A percentile compares a stretch with the other conserved stretches of the same genome.
Conservation (phyloP, 2,888 invertebrate species). For the Eustalomyia histrio region DNA sequence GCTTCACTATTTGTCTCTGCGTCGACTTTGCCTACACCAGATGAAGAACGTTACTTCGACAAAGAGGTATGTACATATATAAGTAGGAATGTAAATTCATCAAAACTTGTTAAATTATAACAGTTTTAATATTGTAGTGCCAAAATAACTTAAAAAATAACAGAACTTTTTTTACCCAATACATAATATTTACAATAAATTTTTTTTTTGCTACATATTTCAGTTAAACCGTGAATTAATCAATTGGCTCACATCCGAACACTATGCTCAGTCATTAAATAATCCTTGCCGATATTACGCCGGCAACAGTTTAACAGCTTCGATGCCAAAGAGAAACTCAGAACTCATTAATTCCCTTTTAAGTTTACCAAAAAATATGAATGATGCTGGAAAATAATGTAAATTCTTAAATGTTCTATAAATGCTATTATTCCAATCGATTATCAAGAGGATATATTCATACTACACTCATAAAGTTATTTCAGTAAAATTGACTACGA, state of each 20-base stretch:
- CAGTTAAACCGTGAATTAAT: conserved; percentile 74
- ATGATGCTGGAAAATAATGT: conserved; percentile 85
- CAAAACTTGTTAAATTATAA: neutral
- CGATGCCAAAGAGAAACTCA: conserved; percentile 83
- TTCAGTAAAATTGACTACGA: too few relatives aligned
- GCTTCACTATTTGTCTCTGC: conserved; percentile 46
- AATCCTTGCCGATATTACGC: conserved; percentile 72
- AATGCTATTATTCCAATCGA: conserved; percentile 2
- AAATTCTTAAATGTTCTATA: neutral
- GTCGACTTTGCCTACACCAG: conserved; percentile 72
- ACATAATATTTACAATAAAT: too few relatives aligned
- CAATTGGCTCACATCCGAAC: conserved; percentile 74
- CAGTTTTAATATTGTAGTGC: too few relatives aligned
- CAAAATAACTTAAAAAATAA: too few relatives aligned
- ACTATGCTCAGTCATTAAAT: conserved; percentile 71
- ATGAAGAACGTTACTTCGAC: conserved; percentile 77
- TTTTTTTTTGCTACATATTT: too few relatives aligned
- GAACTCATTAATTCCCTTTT: conserved; percentile 88
- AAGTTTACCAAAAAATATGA: conserved; percentile 87
- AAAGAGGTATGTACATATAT: conserved; percentile 72
- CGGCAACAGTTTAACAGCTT: conserved; percentile 69
- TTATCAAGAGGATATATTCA: neutral
- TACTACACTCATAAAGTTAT: too few relatives aligned
- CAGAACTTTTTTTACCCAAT: too few relatives aligned
- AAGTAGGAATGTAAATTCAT: neutral